Evolutionary conservation across 2,113 vertebrate genomes (phyloP), one percentile per base, ranked within the genome.

Genomic region (Bubo scandiacus): DNA sequence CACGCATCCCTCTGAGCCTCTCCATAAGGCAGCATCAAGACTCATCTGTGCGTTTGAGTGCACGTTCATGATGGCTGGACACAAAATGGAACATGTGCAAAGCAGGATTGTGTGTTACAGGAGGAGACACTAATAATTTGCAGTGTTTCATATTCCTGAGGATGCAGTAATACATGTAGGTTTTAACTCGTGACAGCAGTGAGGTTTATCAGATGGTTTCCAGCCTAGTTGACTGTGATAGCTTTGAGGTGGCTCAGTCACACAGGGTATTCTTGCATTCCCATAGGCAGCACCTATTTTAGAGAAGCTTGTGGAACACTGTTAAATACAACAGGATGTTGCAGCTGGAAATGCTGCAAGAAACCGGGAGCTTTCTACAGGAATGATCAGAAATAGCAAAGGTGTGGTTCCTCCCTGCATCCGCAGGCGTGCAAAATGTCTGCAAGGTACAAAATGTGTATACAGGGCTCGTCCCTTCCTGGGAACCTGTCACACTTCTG

Each of bases 381-480:
- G n/a, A 79, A 36, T 5, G 15, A 32, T 67, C 17, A 73, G 61
- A 43, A 73, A 47, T 16, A 38, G 3, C 15, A 21, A 49, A 55
- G 20, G 7, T 2, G 4, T 17, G 4, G 5, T 34, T 79, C 32
- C 55, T 49, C 22, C 17, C 13, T 20, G 26, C 7, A 8, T 27
- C 32, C 43, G 40, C 47, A 9, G n/a, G 10, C 10, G n/a, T 32
- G n/a, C 40, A 42, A 27, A 15, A 13, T 0, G 0, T 45, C 71
- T 65, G 36, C 57, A 51, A 32, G 19, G 36, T 43, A 15, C 29
- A 8, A 38, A 71, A 14, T 15, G 8, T 12, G 4, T 12, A 1
- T 36, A 8, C 8, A 55, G 5, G 5, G 12, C 32, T 34, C 36
- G 15, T 63, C 27, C 30, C 13, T 70, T 38, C 40, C 40, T 36